Evolutionary conservation across 2,797 vertebrate genomes (phyloP).

Genomic region (Poecile montanus): DNA sequence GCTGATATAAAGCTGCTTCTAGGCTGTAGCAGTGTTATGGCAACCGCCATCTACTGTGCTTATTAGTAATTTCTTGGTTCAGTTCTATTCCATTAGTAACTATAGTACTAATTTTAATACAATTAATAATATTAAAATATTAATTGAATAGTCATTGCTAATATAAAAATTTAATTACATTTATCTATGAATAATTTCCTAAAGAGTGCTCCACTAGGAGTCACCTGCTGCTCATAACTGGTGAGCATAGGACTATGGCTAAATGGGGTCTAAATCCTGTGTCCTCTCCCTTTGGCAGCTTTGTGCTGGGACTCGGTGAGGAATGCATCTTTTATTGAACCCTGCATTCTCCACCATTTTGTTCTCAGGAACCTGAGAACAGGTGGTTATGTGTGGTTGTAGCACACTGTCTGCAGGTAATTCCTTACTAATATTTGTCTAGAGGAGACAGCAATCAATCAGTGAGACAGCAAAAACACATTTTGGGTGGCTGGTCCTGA

Average conservation of each 20-base stretch:
- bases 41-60: not conserved
- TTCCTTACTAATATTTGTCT: not conserved
- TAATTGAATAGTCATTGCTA: not conserved
- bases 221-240: not conserved
- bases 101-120: not conserved
- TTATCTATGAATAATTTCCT: not conserved
- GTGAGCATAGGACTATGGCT: not conserved
- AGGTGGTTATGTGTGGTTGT: not conserved
- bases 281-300: not conserved
- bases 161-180: not conserved
- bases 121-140: not conserved
- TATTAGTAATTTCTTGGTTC: not conserved
- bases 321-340: not conserved
- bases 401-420: not conserved
- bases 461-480: not conserved
- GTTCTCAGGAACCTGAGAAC: not conserved
- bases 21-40: not conserved
- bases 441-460: not conserved
- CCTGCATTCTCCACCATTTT: rapidly evolving
- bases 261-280: not conserved
- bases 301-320: not conserved
- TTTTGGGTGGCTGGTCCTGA: not conserved
- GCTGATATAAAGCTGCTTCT: not conserved
- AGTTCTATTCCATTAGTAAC: not conserved
- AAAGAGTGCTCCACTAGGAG: not conserved